Conservation (phyloP, 2,888 invertebrate genomes). For the Podotricha telesiphe region DNA sequence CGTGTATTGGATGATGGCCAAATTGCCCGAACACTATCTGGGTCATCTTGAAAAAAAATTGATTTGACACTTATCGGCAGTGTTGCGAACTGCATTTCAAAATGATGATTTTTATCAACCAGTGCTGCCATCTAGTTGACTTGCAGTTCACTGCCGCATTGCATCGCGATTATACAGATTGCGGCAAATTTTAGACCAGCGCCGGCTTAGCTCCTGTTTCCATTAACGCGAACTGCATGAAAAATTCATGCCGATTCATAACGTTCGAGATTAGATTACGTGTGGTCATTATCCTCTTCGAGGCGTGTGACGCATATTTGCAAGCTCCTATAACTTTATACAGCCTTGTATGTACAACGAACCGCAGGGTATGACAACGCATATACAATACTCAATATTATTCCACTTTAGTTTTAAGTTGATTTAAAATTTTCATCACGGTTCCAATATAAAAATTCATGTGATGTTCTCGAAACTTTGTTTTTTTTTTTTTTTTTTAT, state of each 20-base stretch:
- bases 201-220: not conserved
- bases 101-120: conserved; percentile 38
- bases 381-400: conserved; percentile 21
- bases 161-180: conserved; percentile 29
- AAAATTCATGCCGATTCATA: conserved; percentile 36
- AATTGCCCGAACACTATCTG: conserved; percentile 61
- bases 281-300: conserved; percentile 66
- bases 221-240: conserved; percentile 5
- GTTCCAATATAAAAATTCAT: not conserved
- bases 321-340: conserved; percentile 31
- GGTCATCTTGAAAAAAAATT: conserved; percentile 78
- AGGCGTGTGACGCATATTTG: conserved; percentile 40
- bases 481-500: not conserved
- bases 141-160: conserved; percentile 33
- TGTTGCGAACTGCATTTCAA: conserved; percentile 51
- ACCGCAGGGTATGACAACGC: conserved; percentile 28
- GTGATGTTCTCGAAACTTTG: not conserved
- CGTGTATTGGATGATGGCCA: conserved; percentile 72
- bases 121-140: conserved; percentile 48
- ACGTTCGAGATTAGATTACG: conserved; percentile 70
- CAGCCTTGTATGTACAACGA: conserved; percentile 34
- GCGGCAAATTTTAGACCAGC: conserved; percentile 18
- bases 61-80: conserved; percentile 66
- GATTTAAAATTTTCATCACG: conserved; percentile 13
- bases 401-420: conserved; percentile 17